These are phyloP conservation scores for Tholera decimalis DNA, from an alignment of 2,888 invertebrate genomes.

Conservation along the genomic window DNA sequence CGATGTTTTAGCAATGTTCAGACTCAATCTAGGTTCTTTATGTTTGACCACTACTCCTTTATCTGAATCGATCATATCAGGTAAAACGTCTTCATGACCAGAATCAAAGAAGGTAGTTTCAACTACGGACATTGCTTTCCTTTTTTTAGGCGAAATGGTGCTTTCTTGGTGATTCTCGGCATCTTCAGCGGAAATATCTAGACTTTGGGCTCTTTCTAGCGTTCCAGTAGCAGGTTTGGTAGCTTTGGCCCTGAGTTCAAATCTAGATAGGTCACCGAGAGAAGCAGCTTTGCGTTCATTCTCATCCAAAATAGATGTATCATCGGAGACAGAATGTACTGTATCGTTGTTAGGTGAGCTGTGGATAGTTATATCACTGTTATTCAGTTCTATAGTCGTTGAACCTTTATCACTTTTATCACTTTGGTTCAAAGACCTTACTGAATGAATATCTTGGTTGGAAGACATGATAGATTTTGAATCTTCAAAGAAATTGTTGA, in stretches of 20 bases:
- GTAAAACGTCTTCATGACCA: constrained; percentile 80
- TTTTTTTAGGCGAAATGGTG: constrained; percentile 91
- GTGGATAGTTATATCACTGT: constrained; percentile 94
- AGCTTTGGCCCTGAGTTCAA: constrained; percentile 87
- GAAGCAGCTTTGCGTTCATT: constrained; percentile 95
- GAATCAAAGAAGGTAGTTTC: constrained; percentile 87
- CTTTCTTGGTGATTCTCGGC: constrained; percentile 85
- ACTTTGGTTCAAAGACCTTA: constrained; percentile 86
- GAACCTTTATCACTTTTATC: constrained; percentile 89
- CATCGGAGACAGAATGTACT: constrained; percentile 82
- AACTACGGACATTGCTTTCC: constrained; percentile 92
- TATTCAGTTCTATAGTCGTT: constrained; percentile 94
- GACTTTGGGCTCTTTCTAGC: constrained; percentile 95
- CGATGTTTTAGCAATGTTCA: constrained; percentile 87
- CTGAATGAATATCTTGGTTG: constrained; percentile 85
- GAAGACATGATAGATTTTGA: constrained; percentile 88
- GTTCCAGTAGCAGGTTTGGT: constrained; percentile 91
- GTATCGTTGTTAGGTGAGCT: constrained; percentile 92
- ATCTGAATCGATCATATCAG: constrained; percentile 86
- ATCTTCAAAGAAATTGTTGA: constrained; percentile 87
- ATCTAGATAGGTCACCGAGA: constrained; percentile 94
- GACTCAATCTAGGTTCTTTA: constrained; percentile 91
- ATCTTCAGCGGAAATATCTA: constrained; percentile 93
- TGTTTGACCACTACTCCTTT: constrained; percentile 83
- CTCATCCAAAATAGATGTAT: constrained; percentile 89